Evolutionary conservation across 2,888 invertebrate genomes (phyloP).

Genomic region (Drosophila incognita): DNA sequence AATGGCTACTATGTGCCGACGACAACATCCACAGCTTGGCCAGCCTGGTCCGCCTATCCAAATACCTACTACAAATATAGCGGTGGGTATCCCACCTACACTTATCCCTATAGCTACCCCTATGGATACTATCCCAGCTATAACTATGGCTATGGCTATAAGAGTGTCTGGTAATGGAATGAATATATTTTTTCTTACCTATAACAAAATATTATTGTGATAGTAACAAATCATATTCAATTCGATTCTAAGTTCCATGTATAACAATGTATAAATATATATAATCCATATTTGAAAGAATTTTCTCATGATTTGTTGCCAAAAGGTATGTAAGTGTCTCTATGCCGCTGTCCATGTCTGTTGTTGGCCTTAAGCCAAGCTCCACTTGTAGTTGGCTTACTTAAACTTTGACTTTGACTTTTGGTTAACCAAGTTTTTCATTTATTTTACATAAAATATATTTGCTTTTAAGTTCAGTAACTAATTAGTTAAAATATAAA

Average conservation of each 20-base stretch:
- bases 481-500: conserved; percentile 37
- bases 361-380: conserved; percentile 35
- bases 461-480: fast-evolving
- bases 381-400: not conserved
- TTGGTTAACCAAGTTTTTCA: conserved; percentile 55
- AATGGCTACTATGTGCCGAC: conserved; percentile 75
- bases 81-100: conserved; percentile 57
- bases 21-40: conserved; percentile 41
- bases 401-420: conserved; percentile 1
- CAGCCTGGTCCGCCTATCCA: conserved; percentile 45
- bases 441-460: conserved; percentile 44
- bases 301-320: not conserved
- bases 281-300: not conserved
- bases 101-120: conserved; percentile 56
- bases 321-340: not conserved
- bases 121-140: conserved; percentile 60
- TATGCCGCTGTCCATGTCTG: not conserved
- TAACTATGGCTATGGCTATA: conserved; percentile 67
- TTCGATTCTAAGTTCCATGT: not conserved
- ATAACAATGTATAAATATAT: not conserved
- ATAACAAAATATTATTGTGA: conserved; percentile 51
- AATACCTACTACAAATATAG: conserved; percentile 58
- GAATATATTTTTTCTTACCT: not conserved
- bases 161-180: conserved; percentile 60
- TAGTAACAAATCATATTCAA: conserved; percentile 35